Base-by-base conservation (phyloP, 2,113 vertebrate genomes). In the Albula goreensis region DNA sequence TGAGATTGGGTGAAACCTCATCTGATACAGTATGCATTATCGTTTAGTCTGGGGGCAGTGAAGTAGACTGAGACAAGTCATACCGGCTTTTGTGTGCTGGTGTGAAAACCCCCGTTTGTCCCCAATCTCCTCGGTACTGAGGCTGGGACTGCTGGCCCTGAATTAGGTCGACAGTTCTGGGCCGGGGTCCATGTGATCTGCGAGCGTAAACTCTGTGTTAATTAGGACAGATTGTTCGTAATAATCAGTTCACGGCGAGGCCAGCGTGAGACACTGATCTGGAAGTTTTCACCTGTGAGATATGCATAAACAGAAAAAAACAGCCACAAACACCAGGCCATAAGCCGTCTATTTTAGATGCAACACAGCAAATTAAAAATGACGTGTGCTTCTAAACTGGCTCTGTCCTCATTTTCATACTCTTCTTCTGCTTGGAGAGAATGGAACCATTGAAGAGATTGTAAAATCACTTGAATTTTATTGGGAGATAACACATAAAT, bases 151-250 rank as follows among this genome's bases (percentile, higher is more conserved):
- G 70, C 8, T 5, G n/a, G 70, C n/a, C 70, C 70, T 2, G 8
- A 74, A 74, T 74, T 74, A 74, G 70, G 70, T 70, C 63, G 63
- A n/a, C 63, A 70, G 63, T n/a, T n/a, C 17, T 70, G 63, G 13
- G 60, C 60, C 17, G 22, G 63, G 19, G n/a, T 10, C 17, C 70
- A 5, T 74, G 22, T 74, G 70, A 74, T 74, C 22, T 31, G 22
- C 70, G 10, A 74, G 70, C 9, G 3, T 74, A 31, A 74, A 74
- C n/a, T 31, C 70, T 9, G 70, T 31, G 70, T 74, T 74, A 74
- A 74, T 74, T 74, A 74, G 70, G 70, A 31, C 70, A 31, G 70
- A 31, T 10, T 31, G 25, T 74, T 74, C 19, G 22, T n/a, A 70
- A 70, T 25, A 74, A 25, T 31, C 70, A 31, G 70, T 74, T 31